Percentiles rank a stretch among this genome's conserved stretches.
Evolutionary conservation across 2,797 vertebrate genomes (phyloP).

Genomic region (Pempheris klunzingeri): DNA sequence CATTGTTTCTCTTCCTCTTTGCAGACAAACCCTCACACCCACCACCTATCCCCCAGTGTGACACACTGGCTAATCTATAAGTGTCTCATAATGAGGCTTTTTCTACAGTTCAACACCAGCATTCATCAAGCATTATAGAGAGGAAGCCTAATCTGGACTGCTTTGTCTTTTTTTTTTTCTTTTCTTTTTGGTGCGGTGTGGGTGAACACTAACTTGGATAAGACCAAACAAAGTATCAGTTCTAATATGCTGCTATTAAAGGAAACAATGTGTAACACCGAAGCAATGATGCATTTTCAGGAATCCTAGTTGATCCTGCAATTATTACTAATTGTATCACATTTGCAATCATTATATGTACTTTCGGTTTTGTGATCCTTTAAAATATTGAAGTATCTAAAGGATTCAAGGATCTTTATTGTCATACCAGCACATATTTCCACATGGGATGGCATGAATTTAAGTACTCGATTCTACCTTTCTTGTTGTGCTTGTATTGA

Average conservation of each 20-base stretch:
- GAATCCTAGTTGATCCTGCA: background rate
- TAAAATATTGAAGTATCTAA: background rate
- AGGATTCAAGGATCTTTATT: too few relatives aligned
- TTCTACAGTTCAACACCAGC: slow-evolving; percentile 76
- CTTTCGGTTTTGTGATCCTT: background rate
- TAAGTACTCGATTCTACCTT: too few relatives aligned
- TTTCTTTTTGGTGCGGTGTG: background rate
- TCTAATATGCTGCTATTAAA: slow-evolving; percentile 25
- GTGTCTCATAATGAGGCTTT: slow-evolving; percentile 82
- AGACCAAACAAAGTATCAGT: slow-evolving; percentile 41
- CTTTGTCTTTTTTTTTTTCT: slow-evolving; percentile 62
- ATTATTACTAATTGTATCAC: background rate
- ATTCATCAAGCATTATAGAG: slow-evolving; percentile 74
- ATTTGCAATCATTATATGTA: background rate
- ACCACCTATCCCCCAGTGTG: slow-evolving; percentile 72
- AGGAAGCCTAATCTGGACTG: slow-evolving; percentile 57
- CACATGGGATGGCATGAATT: too few relatives aligned
- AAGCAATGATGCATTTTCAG: background rate
- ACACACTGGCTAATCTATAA: slow-evolving; percentile 83
- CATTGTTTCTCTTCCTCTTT: slow-evolving; percentile 77
- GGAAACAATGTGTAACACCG: background rate
- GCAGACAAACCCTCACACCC: slow-evolving; percentile 74
- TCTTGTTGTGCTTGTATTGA: background rate
- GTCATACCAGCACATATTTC: too few relatives aligned
- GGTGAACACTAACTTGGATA: slow-evolving; percentile 18